Conservation (phyloP, 2,113 vertebrate genomes). For the Malaclemys terrapin region DNA sequence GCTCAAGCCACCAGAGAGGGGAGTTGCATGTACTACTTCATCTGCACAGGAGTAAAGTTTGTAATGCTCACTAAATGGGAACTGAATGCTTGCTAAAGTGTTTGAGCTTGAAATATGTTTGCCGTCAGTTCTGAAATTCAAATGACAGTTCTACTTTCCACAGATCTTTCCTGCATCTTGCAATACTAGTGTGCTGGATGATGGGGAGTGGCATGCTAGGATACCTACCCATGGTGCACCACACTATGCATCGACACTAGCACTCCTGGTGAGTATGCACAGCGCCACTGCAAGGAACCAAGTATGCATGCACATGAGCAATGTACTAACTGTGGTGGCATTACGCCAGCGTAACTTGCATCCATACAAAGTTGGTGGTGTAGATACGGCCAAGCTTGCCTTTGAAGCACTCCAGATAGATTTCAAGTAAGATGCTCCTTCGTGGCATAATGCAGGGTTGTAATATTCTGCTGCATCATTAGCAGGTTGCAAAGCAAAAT, state of each 20-base stretch:
- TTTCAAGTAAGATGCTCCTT: constrained; percentile 10
- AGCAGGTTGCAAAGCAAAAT: neutral
- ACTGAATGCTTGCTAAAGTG: neutral
- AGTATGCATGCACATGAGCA: neutral
- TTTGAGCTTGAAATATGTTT: neutral
- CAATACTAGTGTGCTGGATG: neutral
- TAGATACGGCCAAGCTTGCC: neutral
- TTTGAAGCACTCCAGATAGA: neutral
- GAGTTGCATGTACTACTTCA: neutral
- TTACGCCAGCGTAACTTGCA: neutral
- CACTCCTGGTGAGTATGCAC: neutral
- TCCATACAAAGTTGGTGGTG: neutral
- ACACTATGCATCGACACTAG: neutral
- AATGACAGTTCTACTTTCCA: neutral
- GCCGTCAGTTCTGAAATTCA: neutral
- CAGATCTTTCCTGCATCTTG: neutral
- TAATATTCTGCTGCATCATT: neutral
- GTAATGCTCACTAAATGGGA: neutral
- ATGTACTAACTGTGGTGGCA: neutral
- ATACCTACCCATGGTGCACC: neutral
- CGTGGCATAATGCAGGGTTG: neutral
- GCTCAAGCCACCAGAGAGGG: neutral
- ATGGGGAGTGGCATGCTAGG: neutral
- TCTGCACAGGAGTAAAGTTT: neutral
- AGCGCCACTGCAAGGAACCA: neutral